Evolutionary conservation across 1,140 invertebrate genomes (phyloP).

Genomic region (Homarus americanus): DNA sequence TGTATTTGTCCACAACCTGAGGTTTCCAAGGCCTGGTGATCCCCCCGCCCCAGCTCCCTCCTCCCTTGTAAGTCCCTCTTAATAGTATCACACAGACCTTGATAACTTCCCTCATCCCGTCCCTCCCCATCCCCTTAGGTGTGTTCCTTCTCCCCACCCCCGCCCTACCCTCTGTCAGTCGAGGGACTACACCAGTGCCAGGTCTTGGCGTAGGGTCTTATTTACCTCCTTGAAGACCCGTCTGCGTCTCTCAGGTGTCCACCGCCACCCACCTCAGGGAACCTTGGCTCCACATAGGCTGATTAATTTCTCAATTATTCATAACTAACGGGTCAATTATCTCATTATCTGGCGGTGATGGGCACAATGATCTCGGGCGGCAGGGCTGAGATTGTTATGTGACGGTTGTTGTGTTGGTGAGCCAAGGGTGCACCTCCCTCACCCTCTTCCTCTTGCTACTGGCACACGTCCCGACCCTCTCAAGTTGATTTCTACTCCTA

Average conservation of each 20-base stretch:
- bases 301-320: slow-evolving; percentile 69
- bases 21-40: slow-evolving; percentile 23
- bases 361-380: not conserved
- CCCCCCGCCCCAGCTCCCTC: not conserved
- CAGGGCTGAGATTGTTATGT: not conserved
- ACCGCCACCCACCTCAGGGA: not conserved
- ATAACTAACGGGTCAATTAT: slow-evolving; percentile 62
- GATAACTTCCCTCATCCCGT: not conserved
- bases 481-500: too few species aligned
- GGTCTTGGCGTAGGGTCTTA: not conserved
- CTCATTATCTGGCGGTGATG: slow-evolving; percentile 47
- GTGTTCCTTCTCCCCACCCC: not conserved
- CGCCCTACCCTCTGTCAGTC: not conserved
- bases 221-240: not conserved
- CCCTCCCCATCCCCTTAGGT: too few species aligned
- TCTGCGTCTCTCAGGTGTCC: not conserved
- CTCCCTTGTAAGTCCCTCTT: slow-evolving; percentile 16
- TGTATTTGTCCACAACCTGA: slow-evolving; percentile 49
- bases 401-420: slow-evolving; percentile 1
- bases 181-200: not conserved
- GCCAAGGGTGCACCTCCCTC: not conserved
- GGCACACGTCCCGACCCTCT: too few species aligned
- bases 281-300: slow-evolving; percentile 22
- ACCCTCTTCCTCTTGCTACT: not conserved
- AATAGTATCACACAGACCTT: slow-evolving; percentile 14